phyloP scores from a whole-genome alignment of 2,888 invertebrate species.

The Aspidiotus destructor region DNA sequence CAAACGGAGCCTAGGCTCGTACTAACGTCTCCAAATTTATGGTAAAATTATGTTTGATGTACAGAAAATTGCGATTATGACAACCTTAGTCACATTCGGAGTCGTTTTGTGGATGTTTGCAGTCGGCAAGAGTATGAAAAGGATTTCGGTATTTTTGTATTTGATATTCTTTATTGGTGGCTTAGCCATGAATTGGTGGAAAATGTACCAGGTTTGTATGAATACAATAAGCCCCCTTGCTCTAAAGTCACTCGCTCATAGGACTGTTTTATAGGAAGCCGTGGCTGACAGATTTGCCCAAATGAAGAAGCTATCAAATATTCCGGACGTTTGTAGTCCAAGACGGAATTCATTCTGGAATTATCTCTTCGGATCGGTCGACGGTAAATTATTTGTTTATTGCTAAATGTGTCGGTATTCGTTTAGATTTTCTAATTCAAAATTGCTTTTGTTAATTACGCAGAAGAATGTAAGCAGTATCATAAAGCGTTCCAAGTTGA shows the following conservation, averaged over 20 bases:
- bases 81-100: neutral
- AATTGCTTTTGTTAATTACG: neutral
- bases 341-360: slow-evolving; percentile 7
- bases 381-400: slow-evolving; percentile 1
- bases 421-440: neutral
- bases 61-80: slow-evolving; percentile 10
- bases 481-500: slow-evolving; percentile 14
- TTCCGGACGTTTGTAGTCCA: slow-evolving; percentile 23
- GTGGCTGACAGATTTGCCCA: slow-evolving; percentile 14
- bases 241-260: neutral
- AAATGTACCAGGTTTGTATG: slow-evolving; percentile 21
- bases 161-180: slow-evolving; percentile 18
- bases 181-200: slow-evolving; percentile 17
- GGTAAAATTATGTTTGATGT: too few species aligned
- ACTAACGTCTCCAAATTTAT: neutral
- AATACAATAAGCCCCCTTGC: neutral
- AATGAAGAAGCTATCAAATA: neutral
- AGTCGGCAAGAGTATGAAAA: slow-evolving; percentile 14
- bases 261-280: slow-evolving; percentile 1
- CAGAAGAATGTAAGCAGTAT: slow-evolving; percentile 9
- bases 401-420: neutral
- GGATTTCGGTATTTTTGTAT: slow-evolving; percentile 20
- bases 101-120: slow-evolving; percentile 24
- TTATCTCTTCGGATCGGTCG: slow-evolving; percentile 7
- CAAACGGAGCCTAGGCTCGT: neutral